Conservation (phyloP, 2,113 vertebrate species). For the Albula glossodonta region DNA sequence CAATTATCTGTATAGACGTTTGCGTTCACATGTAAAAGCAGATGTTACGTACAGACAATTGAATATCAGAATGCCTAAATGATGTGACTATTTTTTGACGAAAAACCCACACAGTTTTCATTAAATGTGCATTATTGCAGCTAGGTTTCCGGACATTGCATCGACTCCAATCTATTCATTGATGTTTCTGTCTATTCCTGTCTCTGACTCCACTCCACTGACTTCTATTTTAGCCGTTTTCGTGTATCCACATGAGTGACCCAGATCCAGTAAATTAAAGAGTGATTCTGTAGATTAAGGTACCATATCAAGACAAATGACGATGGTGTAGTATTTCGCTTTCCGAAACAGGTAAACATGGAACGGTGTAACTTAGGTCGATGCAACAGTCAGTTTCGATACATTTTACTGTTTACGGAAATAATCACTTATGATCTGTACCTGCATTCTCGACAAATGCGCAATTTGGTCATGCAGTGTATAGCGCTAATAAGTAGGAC, state of each 20-base stretch:
- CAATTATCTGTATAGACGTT: no score
- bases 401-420: background rate
- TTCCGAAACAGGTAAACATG: background rate
- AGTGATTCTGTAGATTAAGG: background rate
- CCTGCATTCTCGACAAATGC: background rate
- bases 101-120: constrained; percentile 35
- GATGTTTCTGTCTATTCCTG: constrained; percentile 40
- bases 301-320: background rate
- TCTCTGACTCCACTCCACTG: constrained; percentile 17
- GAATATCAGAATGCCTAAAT: no score
- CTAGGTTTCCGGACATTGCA: constrained; percentile 39
- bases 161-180: constrained; percentile 34
- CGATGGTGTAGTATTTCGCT: background rate
- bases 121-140: constrained; percentile 39
- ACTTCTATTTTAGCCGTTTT: constrained; percentile 32
- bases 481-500: background rate
- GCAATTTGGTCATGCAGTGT: background rate
- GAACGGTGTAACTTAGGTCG: background rate
- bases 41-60: no score
- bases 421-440: background rate
- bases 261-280: constrained; percentile 44
- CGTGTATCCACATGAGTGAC: constrained; percentile 56
- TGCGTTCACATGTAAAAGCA: no score
- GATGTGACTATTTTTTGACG: constrained; percentile 27
- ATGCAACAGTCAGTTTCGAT: background rate